Base-by-base conservation (phyloP, 2,113 vertebrate genomes). In the Petromus typicus region DNA sequence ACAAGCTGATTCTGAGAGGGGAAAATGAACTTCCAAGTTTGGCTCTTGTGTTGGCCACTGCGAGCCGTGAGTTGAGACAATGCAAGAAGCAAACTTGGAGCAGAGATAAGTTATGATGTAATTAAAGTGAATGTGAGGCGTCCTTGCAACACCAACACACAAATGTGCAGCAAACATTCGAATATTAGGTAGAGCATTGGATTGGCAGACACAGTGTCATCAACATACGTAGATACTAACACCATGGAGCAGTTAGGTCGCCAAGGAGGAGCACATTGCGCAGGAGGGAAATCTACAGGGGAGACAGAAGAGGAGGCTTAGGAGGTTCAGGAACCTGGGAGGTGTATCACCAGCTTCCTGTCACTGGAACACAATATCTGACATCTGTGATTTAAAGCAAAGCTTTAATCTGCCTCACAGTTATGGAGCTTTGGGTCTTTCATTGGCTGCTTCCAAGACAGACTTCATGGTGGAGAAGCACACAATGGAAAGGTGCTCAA, bases 121-220 rank as follows among this genome's bases (percentile, higher is more conserved):
- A 67, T 79, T 86, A 83, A 79, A 37, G 12, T 95, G 61, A 91
- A 89, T 82, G 67, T 82, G 73, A 89, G 87, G 30, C 82, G 18
- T 40, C 7, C 20, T 92, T 94, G 71, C 13, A 89, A 89, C 9
- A 75, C 45, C 20, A 63, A 89, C 7, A 1, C 89, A 2, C 27
- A 78, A 86, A 37, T 79, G 83, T 18, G 40, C 13, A 90, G 32
- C 43, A 87, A 92, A 87, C n/a, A 80, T 71, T 75, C 81, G 30
- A 92, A 37, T 92, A 80, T 20, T 61, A 78, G 30, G 78, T 92
- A 59, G 45, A 66, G 34, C 12, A 67, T 7, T 78, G 48, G 23
- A 63, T 79, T 95, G 30, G 20, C 48, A 16, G 18, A 73, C 9
- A 89, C 30, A 73, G 4, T 54, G 57, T 84, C 78, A 88, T 79